Percentiles rank a stretch among this genome's conserved stretches.
phyloP scores from a whole-genome alignment of 1,140 invertebrate species.

The Ceratitis capitata region DNA sequence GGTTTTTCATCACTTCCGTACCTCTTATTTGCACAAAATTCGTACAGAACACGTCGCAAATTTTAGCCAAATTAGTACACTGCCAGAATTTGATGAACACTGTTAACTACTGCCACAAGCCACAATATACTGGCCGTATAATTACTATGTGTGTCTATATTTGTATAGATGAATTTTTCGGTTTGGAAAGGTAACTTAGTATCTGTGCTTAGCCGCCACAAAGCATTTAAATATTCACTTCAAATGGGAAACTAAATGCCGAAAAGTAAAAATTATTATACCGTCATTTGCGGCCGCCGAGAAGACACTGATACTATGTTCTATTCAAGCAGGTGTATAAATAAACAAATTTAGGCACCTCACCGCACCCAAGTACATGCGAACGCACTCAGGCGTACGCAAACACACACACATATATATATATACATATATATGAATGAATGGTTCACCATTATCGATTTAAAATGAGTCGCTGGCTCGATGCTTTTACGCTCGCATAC shows the following conservation, averaged over 20 bases:
- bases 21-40: conserved; percentile 19
- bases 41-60: neutral
- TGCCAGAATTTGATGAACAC: neutral
- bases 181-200: no score
- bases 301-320: conserved; percentile 64
- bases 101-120: neutral
- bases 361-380: neutral
- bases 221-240: neutral
- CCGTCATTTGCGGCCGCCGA: conserved; percentile 58
- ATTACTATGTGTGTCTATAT: neutral
- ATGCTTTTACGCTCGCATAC: neutral
- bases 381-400: neutral
- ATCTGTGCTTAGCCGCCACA: neutral
- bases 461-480: neutral
- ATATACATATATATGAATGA: neutral
- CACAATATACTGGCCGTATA: neutral
- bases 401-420: neutral
- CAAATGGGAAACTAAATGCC: neutral
- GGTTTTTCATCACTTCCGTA: neutral
- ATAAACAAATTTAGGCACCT: conserved; percentile 57
- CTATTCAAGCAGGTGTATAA: conserved; percentile 61
- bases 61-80: neutral
- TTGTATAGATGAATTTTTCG: neutral
- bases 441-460: neutral
- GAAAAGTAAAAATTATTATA: neutral